These are phyloP conservation scores for Lysandra coridon DNA, from an alignment of 2,888 invertebrate genomes.

Conservation along the genomic window DNA sequence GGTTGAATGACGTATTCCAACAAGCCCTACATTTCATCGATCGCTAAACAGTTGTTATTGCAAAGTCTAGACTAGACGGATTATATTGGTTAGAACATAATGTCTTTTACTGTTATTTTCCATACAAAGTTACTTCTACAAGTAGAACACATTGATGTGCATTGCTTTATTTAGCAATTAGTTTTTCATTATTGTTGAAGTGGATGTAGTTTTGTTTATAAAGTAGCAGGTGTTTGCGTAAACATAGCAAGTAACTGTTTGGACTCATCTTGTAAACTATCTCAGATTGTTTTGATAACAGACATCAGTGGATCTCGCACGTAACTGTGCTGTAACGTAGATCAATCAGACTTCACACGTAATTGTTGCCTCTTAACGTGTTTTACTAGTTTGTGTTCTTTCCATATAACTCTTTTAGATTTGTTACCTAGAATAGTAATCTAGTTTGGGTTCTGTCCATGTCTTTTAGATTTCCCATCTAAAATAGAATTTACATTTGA, in stretches of 20 bases:
- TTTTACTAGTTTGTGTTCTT: not conserved
- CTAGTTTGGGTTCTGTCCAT: not conserved
- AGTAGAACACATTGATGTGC: not conserved
- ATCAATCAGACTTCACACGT: conserved; percentile 8
- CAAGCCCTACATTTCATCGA: not conserved
- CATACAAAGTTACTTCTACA: not conserved
- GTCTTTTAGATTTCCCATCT: no score
- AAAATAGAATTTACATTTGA: not conserved
- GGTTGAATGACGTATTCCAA: not conserved
- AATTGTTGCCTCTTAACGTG: not conserved
- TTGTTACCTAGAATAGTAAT: no score
- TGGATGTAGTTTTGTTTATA: not conserved
- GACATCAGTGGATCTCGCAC: conserved; percentile 3
- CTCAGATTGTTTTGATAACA: conserved; percentile 17
- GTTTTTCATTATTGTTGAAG: not conserved
- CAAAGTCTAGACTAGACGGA: conserved; percentile 6
- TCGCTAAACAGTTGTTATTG: conserved; percentile 8
- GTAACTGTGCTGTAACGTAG: conserved; percentile 11
- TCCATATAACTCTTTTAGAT: no score
- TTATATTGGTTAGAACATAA: not conserved
- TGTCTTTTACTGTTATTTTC: not conserved
- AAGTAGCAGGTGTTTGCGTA: not conserved
- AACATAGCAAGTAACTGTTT: conserved; percentile 8
- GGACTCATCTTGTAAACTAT: conserved; percentile 9
- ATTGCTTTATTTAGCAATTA: not conserved